A percentile compares a stretch with the other conserved stretches of the same genome.
These are phyloP conservation scores for Drosophila birchii DNA, from an alignment of 2,888 invertebrate species.

Conservation along the genomic window DNA sequence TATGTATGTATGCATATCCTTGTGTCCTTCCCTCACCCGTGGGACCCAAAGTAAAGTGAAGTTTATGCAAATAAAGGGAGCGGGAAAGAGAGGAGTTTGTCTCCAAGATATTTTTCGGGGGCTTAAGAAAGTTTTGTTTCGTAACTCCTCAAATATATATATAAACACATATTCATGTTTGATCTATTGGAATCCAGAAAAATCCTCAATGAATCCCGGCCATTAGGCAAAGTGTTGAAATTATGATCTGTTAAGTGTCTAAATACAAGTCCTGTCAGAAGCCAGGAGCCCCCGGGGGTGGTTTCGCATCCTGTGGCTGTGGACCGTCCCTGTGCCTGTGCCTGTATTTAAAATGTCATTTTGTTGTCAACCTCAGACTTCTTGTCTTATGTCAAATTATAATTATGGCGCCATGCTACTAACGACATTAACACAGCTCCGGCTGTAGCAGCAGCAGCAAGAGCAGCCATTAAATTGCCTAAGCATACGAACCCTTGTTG, in stretches of 20 bases:
- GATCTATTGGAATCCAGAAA: conserved; percentile 1
- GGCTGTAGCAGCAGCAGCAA: conserved; percentile 13
- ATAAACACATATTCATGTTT: background rate
- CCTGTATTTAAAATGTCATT: conserved; percentile 80
- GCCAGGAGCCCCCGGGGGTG: conserved; percentile 34
- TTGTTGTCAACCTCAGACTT: conserved; percentile 83
- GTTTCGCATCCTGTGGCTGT: conserved; percentile 28
- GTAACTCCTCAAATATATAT: no score
- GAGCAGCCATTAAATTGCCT: conserved; percentile 76
- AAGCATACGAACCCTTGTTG: conserved; percentile 67
- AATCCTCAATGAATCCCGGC: conserved; percentile 25
- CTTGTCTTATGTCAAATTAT: conserved; percentile 83
- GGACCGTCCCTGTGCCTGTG: background rate
- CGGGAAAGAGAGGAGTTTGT: background rate
- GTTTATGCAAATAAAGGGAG: conserved; percentile 29
- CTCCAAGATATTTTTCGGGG: conserved; percentile 1
- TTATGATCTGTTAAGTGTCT: conserved; percentile 79
- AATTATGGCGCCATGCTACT: conserved; percentile 75
- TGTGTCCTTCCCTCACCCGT: background rate
- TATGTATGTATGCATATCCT: background rate
- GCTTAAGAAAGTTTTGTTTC: conserved; percentile 19
- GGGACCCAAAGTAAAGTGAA: conserved; percentile 19
- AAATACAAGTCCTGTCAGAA: conserved; percentile 58
- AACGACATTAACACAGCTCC: conserved; percentile 70
- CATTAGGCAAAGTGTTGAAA: conserved; percentile 75